Evolutionary conservation across 2,888 invertebrate genomes (phyloP), one percentile per base, ranked within the genome.

Genomic region (Lomographa bimaculata): DNA sequence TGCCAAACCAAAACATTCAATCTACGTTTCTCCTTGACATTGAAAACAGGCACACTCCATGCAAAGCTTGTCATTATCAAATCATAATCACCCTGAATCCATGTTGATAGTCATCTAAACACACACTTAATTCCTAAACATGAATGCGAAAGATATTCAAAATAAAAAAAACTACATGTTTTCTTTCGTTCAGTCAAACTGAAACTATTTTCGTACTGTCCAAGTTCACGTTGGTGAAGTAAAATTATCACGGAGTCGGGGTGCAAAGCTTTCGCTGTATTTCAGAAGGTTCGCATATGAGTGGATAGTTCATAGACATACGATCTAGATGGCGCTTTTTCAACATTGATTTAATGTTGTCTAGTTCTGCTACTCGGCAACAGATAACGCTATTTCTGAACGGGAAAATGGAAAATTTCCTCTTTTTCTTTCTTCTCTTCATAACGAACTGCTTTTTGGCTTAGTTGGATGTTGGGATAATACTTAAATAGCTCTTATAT

Each of bases 131-230:
- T 60, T 61, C 60, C 52, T 61, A 66, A 68, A 68, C 50, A 74
- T 70, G 76, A 77, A 78, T 70, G 72, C 79, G 55, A 72, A 64
- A 71, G 73, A 72, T 75, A 79, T 81, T 76, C 64, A 76, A 79
- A 82, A 81, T 81, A 84, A 81, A 80, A n/a, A n/a, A 82, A 82
- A 78, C 89, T 86, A 87, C 86, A 89, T 87, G 80, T 77, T 54
- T 87, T 76, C 79, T 65, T 70, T 73, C 77, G 73, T 77, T 69
- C 77, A 78, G 87, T 87, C 87, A 86, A 86, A 87, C 79, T 77
- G 67, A 51, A 71, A 85, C 86, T 87, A 87, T 89, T 89, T 87
- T 77, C 58, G 81, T 78, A 77, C 59, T 61, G 68, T 54, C 76
- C 84, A 86, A 86, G 87, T 84, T 87, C 87, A 83, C 79, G 78